Evolutionary conservation across 2,113 vertebrate species (phyloP).

Genomic region (Lathamus discolor): DNA sequence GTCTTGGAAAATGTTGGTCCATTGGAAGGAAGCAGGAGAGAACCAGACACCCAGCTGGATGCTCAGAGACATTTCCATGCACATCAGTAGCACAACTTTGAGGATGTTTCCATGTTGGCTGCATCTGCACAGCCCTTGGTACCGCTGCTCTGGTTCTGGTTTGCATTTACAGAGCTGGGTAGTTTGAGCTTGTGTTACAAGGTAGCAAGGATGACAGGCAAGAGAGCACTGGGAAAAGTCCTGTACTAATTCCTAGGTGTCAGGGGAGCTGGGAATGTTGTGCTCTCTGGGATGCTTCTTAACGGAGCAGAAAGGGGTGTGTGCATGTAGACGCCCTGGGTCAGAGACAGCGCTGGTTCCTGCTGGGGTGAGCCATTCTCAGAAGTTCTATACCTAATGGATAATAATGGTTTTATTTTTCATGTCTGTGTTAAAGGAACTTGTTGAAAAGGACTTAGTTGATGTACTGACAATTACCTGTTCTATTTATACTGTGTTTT

Average conservation of each 20-base stretch:
- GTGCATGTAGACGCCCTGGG: not conserved
- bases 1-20: not conserved
- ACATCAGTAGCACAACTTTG: not conserved
- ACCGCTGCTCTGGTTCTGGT: not conserved
- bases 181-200: not conserved
- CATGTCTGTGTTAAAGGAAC: not conserved
- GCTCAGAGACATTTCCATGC: not conserved
- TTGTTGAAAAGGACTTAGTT: not conserved
- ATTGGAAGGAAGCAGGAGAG: not conserved
- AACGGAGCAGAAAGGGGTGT: not conserved
- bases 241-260: accelerated
- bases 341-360: not conserved
- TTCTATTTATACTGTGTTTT: not conserved
- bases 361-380: not conserved
- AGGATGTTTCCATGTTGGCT: not conserved
- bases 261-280: not conserved
- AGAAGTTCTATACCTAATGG: not conserved
- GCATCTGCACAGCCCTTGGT: not conserved
- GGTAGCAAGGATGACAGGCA: not conserved
- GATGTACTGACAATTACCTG: not conserved
- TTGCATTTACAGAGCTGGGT: not conserved
- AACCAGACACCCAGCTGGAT: not conserved
- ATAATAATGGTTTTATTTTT: not conserved
- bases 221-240: not conserved
- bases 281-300: not conserved